phyloP scores from a whole-genome alignment of 2,888 invertebrate genomes.

The Drosophila paucipuncta region DNA sequence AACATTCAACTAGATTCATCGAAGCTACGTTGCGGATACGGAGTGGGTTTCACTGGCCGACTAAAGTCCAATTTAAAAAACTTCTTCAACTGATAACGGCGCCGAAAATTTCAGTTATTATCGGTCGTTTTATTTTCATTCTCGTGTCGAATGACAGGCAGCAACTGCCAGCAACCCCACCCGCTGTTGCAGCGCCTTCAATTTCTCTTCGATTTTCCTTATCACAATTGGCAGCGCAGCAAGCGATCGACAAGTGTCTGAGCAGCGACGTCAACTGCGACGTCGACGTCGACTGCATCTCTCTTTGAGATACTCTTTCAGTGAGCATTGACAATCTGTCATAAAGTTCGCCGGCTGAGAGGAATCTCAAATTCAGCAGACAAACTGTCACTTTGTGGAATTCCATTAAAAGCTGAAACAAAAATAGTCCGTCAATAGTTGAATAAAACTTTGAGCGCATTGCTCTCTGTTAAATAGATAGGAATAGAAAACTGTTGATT shows the following conservation, averaged over 20 bases:
- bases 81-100: constrained; percentile 59
- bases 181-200: constrained; percentile 11
- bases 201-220: constrained; percentile 42
- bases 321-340: background rate
- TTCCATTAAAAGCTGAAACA: background rate
- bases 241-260: constrained; percentile 49
- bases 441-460: background rate
- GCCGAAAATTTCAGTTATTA: constrained; percentile 57
- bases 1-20: constrained; percentile 15
- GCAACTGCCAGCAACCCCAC: constrained; percentile 6
- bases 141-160: constrained; percentile 32
- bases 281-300: constrained; percentile 11
- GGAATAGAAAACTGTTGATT: background rate
- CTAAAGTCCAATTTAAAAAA: constrained; percentile 65
- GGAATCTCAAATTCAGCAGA: background rate
- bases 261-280: constrained; percentile 33
- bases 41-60: constrained; percentile 20
- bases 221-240: constrained; percentile 48
- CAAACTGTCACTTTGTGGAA: background rate
- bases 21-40: constrained; percentile 13
- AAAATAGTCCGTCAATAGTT: background rate
- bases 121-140: constrained; percentile 38
- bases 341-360: background rate
- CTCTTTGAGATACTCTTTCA: constrained; percentile 1
- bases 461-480: background rate